A percentile compares a stretch with the other conserved stretches of the same genome.
Conservation (phyloP, 2,888 invertebrate species). For the Melipona beecheii region DNA sequence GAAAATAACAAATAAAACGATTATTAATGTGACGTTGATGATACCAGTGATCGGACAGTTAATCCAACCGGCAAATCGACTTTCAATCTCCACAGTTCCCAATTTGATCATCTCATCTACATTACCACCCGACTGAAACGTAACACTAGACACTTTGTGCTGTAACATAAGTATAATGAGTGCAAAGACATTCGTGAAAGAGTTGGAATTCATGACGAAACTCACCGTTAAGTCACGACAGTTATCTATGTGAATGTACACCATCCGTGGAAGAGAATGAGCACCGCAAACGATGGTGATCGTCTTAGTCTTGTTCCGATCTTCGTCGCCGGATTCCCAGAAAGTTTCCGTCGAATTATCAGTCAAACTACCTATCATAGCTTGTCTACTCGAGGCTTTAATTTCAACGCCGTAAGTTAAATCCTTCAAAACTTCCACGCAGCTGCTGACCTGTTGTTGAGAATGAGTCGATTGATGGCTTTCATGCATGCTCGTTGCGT, state of each 20-base stretch:
- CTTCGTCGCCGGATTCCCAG: conserved; percentile 99
- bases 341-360: conserved; percentile 99
- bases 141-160: conserved; percentile 95
- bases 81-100: conserved; percentile 93
- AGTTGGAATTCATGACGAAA: conserved; percentile 28
- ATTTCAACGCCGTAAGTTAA: conserved; percentile 91
- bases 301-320: conserved; percentile 95
- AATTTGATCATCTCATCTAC: conserved; percentile 92
- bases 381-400: conserved; percentile 96
- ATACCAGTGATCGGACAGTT: conserved; percentile 92
- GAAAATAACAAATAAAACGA: neutral
- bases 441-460: conserved; percentile 84
- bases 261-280: conserved; percentile 88
- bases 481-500: conserved; percentile 86
- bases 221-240: conserved; percentile 94
- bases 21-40: conserved; percentile 71
- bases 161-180: conserved; percentile 83
- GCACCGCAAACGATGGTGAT: conserved; percentile 89
- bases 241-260: conserved; percentile 97
- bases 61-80: conserved; percentile 95
- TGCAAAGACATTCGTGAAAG: neutral
- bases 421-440: conserved; percentile 89
- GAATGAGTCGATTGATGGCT: conserved; percentile 85
- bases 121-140: conserved; percentile 93
- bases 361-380: conserved; percentile 96